phyloP scores from a whole-genome alignment of 64 coral and sea anemone genomes.

The Montipora capricornis region DNA sequence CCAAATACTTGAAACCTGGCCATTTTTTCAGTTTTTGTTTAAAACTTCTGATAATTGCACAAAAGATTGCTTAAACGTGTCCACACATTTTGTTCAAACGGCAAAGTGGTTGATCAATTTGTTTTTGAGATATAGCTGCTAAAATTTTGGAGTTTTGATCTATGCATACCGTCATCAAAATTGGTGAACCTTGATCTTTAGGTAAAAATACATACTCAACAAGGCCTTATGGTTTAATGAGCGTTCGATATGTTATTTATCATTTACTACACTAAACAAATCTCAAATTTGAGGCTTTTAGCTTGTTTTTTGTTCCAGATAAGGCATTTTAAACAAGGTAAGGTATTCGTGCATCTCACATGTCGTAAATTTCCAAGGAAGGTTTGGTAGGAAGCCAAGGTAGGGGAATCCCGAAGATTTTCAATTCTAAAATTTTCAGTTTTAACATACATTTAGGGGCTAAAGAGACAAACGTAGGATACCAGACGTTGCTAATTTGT shows the following conservation, averaged over 20 bases:
- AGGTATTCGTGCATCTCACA: constrained; percentile 11
- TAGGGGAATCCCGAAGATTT: not conserved
- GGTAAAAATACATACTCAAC: not conserved
- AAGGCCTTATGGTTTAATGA: constrained; percentile 4
- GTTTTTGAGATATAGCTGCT: not conserved
- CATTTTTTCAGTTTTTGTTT: constrained; percentile 8
- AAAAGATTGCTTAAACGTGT: not conserved
- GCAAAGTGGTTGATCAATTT: not conserved
- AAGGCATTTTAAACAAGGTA: constrained; percentile 12
- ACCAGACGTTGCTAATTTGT: not conserved
- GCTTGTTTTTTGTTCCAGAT: not conserved
- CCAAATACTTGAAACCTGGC: constrained; percentile 10
- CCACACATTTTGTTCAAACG: not conserved
- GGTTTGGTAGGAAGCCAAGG: constrained; percentile 4
- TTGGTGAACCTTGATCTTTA: constrained; percentile 10
- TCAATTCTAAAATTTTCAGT: constrained; percentile 5
- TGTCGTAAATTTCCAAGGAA: not conserved
- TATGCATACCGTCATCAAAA: constrained; percentile 2
- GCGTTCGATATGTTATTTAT: not conserved
- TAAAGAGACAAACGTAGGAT: not conserved
- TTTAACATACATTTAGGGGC: not conserved
- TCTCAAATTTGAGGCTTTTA: not conserved
- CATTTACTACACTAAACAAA: constrained; percentile 8
- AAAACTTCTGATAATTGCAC: not conserved
- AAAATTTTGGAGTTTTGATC: not conserved